Base-by-base conservation (phyloP, 1,140 invertebrate genomes). In the Bicyclus anynana region DNA sequence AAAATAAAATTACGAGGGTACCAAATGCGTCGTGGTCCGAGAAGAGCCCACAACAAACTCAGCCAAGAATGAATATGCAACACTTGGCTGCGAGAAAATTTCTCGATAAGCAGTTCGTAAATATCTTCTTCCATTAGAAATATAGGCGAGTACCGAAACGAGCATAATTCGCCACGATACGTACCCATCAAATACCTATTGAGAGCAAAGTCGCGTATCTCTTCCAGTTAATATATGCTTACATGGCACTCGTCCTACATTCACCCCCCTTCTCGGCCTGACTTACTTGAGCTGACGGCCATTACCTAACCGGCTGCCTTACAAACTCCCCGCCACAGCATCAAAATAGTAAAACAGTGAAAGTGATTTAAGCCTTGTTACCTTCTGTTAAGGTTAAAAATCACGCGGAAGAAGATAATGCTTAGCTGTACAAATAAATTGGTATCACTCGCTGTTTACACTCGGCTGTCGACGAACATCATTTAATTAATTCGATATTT, bases 401-500 rank as follows among this genome's bases (percentile, higher is more conserved):
- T 79, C 53, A 51, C 51, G 55, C 21, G 59, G 65, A 53, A 47
- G 33, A 4, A 55, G 33, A 53, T 53, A 53, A 33, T 42, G 53
- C 16, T 47, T 38, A 69, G 53, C 50, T 42, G 69, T 58, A 74
- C 62, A 69, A 69, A 67, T 67, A 73, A 66, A 53, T 71, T 78
- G 58, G 74, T 73, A 72, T 74, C 64, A 69, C 62, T 77, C 53
- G 73, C 69, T 86, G 76, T 84, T 86, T 84, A 84, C 76, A 80
- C 62, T 77, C 67, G 76, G 61, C 58, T 77, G 74, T 77, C 79
- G 67, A 60, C 72, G 75, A 77, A 78, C 78, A 77, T 82, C 79
- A 75, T 79, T 80, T 76, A 79, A 84, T 82, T 81, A 86, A 83
- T 83, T 77, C 69, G 74, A 79, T 78, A 80, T 81, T 79, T 75